These are phyloP conservation scores for Merodon equestris DNA, from an alignment of 2,888 invertebrate species.

Conservation along the genomic window DNA sequence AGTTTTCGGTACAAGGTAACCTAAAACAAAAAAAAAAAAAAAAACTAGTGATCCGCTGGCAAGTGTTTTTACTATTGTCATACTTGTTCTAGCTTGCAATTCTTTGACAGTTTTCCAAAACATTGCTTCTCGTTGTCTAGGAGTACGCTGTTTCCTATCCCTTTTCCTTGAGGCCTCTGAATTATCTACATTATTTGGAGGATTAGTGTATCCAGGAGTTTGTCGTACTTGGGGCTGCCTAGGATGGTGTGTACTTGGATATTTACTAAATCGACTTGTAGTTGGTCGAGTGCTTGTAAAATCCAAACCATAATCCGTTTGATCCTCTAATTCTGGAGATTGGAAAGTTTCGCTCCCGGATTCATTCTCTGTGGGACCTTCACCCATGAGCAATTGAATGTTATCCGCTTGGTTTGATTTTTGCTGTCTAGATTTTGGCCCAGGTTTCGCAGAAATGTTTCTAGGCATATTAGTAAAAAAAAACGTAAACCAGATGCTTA, in stretches of 20 bases:
- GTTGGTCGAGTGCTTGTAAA: slow-evolving; percentile 26
- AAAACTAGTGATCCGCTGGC: not conserved
- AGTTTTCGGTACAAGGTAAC: slow-evolving; percentile 77
- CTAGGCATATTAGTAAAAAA: no score
- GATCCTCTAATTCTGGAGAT: slow-evolving; percentile 32
- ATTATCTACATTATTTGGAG: not conserved
- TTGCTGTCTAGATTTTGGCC: no score
- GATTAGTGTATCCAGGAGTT: slow-evolving; percentile 21
- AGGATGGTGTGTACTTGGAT: no score
- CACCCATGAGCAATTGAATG: no score
- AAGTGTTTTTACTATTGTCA: not conserved
- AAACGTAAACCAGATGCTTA: no score
- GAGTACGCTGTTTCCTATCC: slow-evolving; percentile 58
- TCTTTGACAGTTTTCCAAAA: slow-evolving; percentile 58
- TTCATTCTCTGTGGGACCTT: no score
- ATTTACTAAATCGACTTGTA: no score
- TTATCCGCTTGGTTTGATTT: no score
- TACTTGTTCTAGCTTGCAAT: slow-evolving; percentile 64
- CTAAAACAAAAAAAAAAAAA: not conserved
- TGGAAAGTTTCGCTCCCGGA: slow-evolving; percentile 11
- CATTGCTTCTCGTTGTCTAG: slow-evolving; percentile 3
- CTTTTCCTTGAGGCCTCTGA: not conserved
- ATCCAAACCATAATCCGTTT: slow-evolving; percentile 67
- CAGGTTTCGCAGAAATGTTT: no score
- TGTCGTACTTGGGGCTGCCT: not conserved